Evolutionary conservation across 2,113 vertebrate genomes (phyloP).

Genomic region (Oostethus manadensis): DNA sequence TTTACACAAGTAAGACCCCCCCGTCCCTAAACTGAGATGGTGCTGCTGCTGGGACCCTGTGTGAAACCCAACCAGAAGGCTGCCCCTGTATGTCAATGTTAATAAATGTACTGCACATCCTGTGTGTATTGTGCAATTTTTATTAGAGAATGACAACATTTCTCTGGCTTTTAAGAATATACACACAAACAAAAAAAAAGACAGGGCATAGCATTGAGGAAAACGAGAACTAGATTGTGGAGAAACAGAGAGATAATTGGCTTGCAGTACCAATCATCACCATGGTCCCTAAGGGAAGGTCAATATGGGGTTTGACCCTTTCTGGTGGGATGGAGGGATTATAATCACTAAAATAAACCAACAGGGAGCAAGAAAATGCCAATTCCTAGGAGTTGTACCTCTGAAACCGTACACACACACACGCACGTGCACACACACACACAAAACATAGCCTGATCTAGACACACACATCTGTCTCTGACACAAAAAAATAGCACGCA

Average conservation of each 20-base stretch:
- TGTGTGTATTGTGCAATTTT: conserved; percentile 22
- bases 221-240: conserved; percentile 16
- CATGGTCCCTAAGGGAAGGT: conserved; percentile 53
- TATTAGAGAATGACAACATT: conserved; percentile 44
- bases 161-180: conserved; percentile 27
- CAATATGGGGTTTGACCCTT: conserved; percentile 60
- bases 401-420: conserved; percentile 14
- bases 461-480: conserved; percentile 20
- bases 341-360: conserved; percentile 66
- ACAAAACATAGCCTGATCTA: conserved; percentile 11
- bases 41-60: conserved; percentile 38
- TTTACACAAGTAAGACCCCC: conserved; percentile 1
- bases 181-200: conserved; percentile 7
- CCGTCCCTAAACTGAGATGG: conserved; percentile 38
- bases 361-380: conserved; percentile 66
- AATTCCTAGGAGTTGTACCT: conserved; percentile 48
- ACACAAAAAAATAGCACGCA: conserved; percentile 14
- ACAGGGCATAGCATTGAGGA: conserved; percentile 6
- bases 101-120: not conserved
- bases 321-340: conserved; percentile 59
- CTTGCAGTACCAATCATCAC: conserved; percentile 57
- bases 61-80: conserved; percentile 57
- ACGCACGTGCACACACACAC: conserved; percentile 9
- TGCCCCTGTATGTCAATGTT: conserved; percentile 16
- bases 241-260: conserved; percentile 56